phyloP scores from a whole-genome alignment of 2,113 vertebrate genomes.

The Pelobates fuscus region DNA sequence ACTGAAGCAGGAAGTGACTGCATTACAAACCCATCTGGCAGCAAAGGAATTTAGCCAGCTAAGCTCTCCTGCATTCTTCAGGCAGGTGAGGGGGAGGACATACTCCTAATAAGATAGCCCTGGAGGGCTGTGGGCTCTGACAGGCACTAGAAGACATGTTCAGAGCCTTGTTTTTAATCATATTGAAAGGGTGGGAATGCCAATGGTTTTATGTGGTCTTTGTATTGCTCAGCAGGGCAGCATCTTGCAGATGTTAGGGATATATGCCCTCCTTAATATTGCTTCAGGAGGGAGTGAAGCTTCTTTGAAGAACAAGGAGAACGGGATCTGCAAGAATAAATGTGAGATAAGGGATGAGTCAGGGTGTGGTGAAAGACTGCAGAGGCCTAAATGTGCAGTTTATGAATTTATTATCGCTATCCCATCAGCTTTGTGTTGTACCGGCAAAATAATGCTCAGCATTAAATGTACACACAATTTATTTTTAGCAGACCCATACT shows the following conservation, averaged over 20 bases:
- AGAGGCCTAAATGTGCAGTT: neutral
- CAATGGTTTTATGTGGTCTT: neutral
- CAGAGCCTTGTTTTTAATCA: neutral
- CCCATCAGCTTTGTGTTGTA: too few relatives aligned
- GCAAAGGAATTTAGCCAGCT: neutral
- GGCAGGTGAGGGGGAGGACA: conserved; percentile 6
- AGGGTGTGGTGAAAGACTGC: conserved; percentile 14
- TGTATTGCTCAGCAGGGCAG: neutral
- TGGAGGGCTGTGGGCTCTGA: neutral
- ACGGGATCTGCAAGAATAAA: conserved; percentile 27
- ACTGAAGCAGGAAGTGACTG: neutral
- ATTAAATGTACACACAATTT: too few relatives aligned
- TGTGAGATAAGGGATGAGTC: conserved; percentile 34
- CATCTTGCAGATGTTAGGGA: neutral
- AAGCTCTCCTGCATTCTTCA: neutral
- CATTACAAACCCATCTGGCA: neutral
- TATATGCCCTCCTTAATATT: neutral
- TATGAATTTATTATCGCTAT: neutral
- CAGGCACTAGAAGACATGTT: conserved; percentile 12
- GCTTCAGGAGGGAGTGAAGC: neutral
- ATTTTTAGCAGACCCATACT: too few relatives aligned
- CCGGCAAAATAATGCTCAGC: too few relatives aligned
- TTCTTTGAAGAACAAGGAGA: conserved; percentile 22
- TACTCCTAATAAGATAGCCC: neutral
- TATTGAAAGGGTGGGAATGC: neutral